These are phyloP conservation scores for Cavia porcellus DNA, from an alignment of 2,113 vertebrate genomes.

Conservation along the genomic window DNA sequence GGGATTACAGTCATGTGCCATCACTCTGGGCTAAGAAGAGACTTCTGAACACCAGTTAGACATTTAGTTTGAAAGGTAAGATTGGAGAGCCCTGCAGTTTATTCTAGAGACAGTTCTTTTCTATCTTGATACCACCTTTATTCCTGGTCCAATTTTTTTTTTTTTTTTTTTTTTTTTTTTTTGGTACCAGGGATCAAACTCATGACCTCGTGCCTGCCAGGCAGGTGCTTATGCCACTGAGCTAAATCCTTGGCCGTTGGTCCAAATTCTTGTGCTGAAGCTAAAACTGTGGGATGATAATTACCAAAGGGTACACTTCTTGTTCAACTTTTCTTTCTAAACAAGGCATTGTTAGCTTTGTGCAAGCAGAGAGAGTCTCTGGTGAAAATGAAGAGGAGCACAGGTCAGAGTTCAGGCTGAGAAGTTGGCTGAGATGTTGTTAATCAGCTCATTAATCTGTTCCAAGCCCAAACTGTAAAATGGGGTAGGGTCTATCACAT, in stretches of 20 bases:
- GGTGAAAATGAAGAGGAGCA: conserved; percentile 13
- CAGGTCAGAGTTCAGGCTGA: background rate
- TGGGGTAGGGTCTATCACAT: background rate
- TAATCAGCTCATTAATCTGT: conserved; percentile 21
- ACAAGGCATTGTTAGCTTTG: background rate
- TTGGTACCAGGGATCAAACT: too few relatives aligned
- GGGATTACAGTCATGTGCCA: too few relatives aligned
- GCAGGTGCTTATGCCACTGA: too few relatives aligned
- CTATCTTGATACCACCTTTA: background rate
- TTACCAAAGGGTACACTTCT: background rate
- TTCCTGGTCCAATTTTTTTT: background rate
- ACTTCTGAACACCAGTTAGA: background rate
- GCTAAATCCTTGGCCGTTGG: background rate
- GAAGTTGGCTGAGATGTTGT: background rate
- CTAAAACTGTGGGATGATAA: conserved; percentile 3
- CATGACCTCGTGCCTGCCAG: too few relatives aligned
- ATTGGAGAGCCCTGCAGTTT: background rate
- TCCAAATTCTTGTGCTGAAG: background rate
- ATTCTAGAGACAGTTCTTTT: background rate
- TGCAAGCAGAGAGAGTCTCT: background rate
- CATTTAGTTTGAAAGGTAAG: background rate
- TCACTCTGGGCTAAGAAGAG: background rate
- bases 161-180: background rate
- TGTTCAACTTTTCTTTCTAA: background rate
- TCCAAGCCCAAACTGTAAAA: background rate